Evolutionary conservation across 2,113 vertebrate species (phyloP), one percentile per base, ranked within the genome.

Genomic region (Heterocephalus glaber): DNA sequence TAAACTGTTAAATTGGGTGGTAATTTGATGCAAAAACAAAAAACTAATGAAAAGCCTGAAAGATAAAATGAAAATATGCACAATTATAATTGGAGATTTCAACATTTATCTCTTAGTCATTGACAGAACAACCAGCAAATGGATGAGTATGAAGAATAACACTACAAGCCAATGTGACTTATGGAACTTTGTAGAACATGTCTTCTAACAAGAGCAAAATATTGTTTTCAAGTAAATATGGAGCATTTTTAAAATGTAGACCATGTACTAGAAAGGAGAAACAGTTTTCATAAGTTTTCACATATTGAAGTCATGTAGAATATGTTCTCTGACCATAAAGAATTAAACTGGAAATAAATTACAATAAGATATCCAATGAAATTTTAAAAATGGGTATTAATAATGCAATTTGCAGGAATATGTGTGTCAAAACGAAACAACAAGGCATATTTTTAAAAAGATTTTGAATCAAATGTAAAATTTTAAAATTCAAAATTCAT

Each of bases 291-390:
- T 44, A 74, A 38, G 24, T 56, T 85, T 89, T 68, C 61, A 89
- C 76, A 2, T 68, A 61, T 58, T 83, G 8, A 72, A 63, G 56
- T 88, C 14, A 70, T 70, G 54, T 63, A 16, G 12, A 88, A 4
- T 85, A 35, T 85, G 26, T 76, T 54, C 56, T 68, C 6, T 95
- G 22, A 16, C 30, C 5, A 60, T 54, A 61, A 56, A 30, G 3
- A 77, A 56, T 77, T 76, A 90, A 87, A 77, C 49, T 87, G 56
- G 16, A 61, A 70, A 61, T 72, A 54, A 95, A 83, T 63, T 74
- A 77, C 19, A 68, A 63, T 26, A 61, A 79, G 17, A 58, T 61
- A 92, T 60, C 26, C 65, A 87, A 2, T 41, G 38, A 93, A 58
- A 77, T 2, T 6, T 52, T 0, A 86, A n/a, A 63, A 54, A 4